These are phyloP conservation scores for Zeuzera pyrina DNA, from an alignment of 2,888 invertebrate genomes.

Conservation along the genomic window DNA sequence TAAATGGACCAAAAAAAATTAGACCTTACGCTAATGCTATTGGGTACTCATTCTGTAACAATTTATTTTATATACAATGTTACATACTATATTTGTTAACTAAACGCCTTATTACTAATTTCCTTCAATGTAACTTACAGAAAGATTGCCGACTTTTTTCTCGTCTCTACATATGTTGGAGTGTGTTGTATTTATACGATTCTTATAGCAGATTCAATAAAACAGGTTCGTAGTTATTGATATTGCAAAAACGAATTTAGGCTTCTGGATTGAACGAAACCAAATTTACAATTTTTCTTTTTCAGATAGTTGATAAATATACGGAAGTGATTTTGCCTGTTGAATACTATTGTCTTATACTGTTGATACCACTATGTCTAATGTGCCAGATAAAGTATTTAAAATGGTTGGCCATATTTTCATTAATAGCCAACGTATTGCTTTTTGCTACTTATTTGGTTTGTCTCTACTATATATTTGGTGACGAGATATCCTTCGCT, in stretches of 20 bases:
- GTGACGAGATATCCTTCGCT: slow-evolving; percentile 46
- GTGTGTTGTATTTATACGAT: slow-evolving; percentile 85
- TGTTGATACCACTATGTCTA: slow-evolving; percentile 45
- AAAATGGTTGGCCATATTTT: slow-evolving; percentile 90
- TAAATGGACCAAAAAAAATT: slow-evolving; percentile 68
- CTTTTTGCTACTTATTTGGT: slow-evolving; percentile 85
- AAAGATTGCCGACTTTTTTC: slow-evolving; percentile 73
- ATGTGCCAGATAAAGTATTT: slow-evolving; percentile 78
- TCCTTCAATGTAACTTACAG: slow-evolving; percentile 43
- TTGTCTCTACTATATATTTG: slow-evolving; percentile 88
- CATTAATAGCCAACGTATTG: slow-evolving; percentile 88
- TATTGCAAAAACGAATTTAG: too few species aligned
- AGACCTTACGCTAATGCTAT: slow-evolving; percentile 58
- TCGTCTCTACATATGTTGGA: slow-evolving; percentile 79
- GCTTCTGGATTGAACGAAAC: too few species aligned
- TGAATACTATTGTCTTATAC: slow-evolving; percentile 57
- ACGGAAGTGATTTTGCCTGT: slow-evolving; percentile 37
- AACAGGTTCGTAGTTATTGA: slow-evolving; percentile 71
- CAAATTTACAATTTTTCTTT: too few species aligned
- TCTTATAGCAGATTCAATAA: slow-evolving; percentile 78
- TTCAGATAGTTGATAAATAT: slow-evolving; percentile 57
- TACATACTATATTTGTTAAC: too few species aligned
- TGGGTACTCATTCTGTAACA: too few species aligned
- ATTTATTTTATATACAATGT: too few species aligned
- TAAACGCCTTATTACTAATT: too few species aligned